Evolutionary conservation across 2,888 invertebrate genomes (phyloP), one percentile per base, ranked within the genome.

Genomic region (Charanyca ferruginea): DNA sequence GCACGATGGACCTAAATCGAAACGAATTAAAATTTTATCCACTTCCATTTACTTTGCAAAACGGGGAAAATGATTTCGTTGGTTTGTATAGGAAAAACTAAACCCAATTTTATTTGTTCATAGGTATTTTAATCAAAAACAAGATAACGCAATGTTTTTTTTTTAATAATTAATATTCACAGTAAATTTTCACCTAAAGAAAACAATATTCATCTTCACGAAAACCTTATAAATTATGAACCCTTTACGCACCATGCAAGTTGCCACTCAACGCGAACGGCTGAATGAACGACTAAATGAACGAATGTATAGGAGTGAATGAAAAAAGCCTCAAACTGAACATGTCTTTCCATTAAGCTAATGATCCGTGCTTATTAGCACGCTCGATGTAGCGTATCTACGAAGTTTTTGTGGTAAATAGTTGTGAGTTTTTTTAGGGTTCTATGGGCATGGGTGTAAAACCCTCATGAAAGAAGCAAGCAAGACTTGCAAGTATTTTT

Each of bases 341-440:
- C 72, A 79, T 72, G 73, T 75, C 81, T 66, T 70, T 72, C 80
- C 81, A 85, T 85, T 83, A 85, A 72, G 84, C 84, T 85, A 85
- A 85, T 85, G 84, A 85, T 81, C 72, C 79, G 77, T 77, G 60
- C 70, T 80, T 85, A 84, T 84, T 80, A 82, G 75, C 75, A 73
- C 80, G 73, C 74, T 75, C 69, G 65, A 77, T 84, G 74, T 77
- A 77, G 78, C 81, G 69, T 79, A 73, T 71, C 61, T 64, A 60
- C 52, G 2, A 58, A 67, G 77, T 74, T 77, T 83, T 77, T 82
- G 69, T 60, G 63, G 73, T 66, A 32, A 66, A 65, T 59, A 61
- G 68, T 67, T 54, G 16, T 25, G 28, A 25, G 54, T 47, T 25
- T 48, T 32, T 75, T 72, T 68, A 74, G 83, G 73, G 77, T 28